Evolutionary conservation across 1,140 invertebrate genomes (phyloP).

Genomic region (Lordiphosa clarofinis): DNA sequence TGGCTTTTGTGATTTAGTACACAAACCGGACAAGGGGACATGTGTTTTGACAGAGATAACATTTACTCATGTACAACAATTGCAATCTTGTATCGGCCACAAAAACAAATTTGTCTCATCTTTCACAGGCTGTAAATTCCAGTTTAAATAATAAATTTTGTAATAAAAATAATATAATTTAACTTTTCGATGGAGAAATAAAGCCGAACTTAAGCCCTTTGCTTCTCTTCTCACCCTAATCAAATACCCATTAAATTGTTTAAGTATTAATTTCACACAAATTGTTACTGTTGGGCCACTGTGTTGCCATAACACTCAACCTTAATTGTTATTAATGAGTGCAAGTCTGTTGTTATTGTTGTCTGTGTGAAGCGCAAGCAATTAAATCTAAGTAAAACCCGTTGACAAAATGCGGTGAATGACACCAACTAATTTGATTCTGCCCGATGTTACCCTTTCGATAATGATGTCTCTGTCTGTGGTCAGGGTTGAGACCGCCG

Average conservation of each 20-base stretch:
- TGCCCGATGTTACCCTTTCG: background rate
- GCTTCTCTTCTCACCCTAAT: background rate
- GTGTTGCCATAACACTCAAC: slow-evolving; percentile 4
- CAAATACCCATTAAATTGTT: slow-evolving; percentile 3
- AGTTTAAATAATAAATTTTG: slow-evolving; percentile 18
- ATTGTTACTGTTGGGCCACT: slow-evolving; percentile 20
- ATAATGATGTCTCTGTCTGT: slow-evolving; percentile 27
- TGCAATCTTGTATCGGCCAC: background rate
- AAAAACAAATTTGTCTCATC: slow-evolving; percentile 22
- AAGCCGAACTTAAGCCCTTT: too few species aligned
- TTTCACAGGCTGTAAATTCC: slow-evolving; percentile 5
- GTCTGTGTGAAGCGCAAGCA: slow-evolving; percentile 25
- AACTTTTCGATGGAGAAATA: too few species aligned
- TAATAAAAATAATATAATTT: too few species aligned
- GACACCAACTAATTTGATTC: slow-evolving; percentile 4
- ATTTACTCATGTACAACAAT: too few species aligned
- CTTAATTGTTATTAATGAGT: slow-evolving; percentile 56
- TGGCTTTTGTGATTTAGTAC: slow-evolving; percentile 46
- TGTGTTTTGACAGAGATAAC: background rate
- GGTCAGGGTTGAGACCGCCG: slow-evolving; percentile 46
- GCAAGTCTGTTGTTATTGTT: slow-evolving; percentile 12
- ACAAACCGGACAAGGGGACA: slow-evolving; percentile 7
- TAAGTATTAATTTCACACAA: slow-evolving; percentile 34
- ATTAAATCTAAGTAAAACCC: slow-evolving; percentile 24
- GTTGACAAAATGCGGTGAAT: slow-evolving; percentile 25